These are phyloP conservation scores for Sclerurus mexicanus DNA, from an alignment of 2,113 vertebrate genomes.

Conservation along the genomic window DNA sequence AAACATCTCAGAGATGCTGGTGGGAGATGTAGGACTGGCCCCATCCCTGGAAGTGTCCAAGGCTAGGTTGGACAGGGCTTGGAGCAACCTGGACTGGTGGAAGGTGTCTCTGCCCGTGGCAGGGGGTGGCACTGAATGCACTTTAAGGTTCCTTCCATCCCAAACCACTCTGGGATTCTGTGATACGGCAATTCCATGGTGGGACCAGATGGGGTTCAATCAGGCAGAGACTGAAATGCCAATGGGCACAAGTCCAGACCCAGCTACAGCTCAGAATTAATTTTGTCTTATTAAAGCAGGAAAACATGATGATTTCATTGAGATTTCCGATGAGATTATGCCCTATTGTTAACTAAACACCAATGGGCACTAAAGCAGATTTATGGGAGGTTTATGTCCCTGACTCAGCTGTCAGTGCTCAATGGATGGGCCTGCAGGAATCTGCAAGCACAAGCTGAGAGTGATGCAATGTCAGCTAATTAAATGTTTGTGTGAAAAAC, in stretches of 20 bases:
- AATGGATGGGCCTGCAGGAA: background rate
- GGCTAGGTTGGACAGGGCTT: background rate
- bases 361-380: background rate
- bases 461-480: background rate
- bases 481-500: background rate
- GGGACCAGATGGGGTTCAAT: background rate
- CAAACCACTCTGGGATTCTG: background rate
- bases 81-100: fast-evolving
- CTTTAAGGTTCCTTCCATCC: background rate
- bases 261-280: background rate
- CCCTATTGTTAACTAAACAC: background rate
- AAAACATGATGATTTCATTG: background rate
- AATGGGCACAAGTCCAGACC: background rate
- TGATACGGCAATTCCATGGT: background rate
- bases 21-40: background rate
- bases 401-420: background rate
- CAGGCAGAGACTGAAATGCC: background rate
- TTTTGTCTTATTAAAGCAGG: background rate
- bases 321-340: background rate
- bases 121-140: background rate
- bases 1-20: background rate
- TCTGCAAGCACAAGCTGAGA: background rate
- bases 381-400: background rate
- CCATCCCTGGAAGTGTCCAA: background rate
- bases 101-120: background rate